Conservation (phyloP, 1,140 invertebrate species). For the Hyposmocoma kahamanoa region DNA sequence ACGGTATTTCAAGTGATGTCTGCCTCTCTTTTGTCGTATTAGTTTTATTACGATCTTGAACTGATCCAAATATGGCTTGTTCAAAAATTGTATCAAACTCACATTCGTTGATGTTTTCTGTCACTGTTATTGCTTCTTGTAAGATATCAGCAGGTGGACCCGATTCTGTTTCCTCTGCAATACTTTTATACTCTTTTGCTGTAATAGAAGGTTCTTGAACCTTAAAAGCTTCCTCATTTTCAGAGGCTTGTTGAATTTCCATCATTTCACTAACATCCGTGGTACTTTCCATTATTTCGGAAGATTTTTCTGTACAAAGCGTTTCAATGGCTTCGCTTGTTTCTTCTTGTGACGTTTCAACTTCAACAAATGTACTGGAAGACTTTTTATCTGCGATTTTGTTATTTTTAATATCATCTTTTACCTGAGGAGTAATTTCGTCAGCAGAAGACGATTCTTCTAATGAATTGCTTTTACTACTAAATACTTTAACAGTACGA, state of each 20-base stretch:
- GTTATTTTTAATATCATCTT: constrained; percentile 14
- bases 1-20: constrained; percentile 28
- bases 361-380: constrained; percentile 17
- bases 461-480: constrained; percentile 53
- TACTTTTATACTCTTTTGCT: too few relatives aligned
- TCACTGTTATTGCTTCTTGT: too few relatives aligned
- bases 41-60: constrained; percentile 54
- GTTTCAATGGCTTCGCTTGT: neutral
- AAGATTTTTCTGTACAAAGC: neutral
- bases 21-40: constrained; percentile 20
- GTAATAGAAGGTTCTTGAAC: too few relatives aligned
- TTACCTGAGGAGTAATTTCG: constrained; percentile 18
- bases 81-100: constrained; percentile 35
- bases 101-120: constrained; percentile 6
- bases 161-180: too few relatives aligned
- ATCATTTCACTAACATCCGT: neutral
- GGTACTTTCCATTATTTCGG: neutral
- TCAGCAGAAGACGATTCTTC: constrained; percentile 24
- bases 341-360: neutral
- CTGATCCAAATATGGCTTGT: constrained; percentile 67
- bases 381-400: constrained; percentile 29
- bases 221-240: neutral
- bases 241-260: too few relatives aligned
- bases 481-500: constrained; percentile 77
- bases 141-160: too few relatives aligned